Conservation (phyloP, 1,140 invertebrate genomes). For the Pentalonia nigronervosa region DNA sequence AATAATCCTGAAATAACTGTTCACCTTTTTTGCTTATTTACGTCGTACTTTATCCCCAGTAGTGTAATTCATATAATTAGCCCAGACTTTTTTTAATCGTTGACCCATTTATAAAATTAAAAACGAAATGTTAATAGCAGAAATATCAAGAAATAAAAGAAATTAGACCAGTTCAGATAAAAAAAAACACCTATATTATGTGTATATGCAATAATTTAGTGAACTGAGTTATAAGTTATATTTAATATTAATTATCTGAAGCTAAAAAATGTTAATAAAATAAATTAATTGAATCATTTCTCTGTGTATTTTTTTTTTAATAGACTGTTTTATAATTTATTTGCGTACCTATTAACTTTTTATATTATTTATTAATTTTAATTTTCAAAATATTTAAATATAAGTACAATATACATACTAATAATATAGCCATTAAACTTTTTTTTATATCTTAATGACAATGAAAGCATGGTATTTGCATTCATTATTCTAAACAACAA, state of each 20-base stretch:
- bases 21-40: not conserved
- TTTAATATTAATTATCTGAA: constrained; percentile 26
- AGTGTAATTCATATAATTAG: constrained; percentile 11
- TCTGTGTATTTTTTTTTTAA: not conserved
- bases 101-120: constrained; percentile 35
- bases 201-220: constrained; percentile 2
- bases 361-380: not conserved
- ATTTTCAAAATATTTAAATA: not conserved
- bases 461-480: no score
- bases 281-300: constrained; percentile 4
- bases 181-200: no score
- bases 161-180: not conserved
- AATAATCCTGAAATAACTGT: not conserved
- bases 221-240: not conserved
- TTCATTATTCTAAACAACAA: no score
- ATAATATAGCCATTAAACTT: no score
- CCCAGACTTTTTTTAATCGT: not conserved
- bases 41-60: not conserved
- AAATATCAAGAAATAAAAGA: constrained; percentile 7
- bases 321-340: no score
- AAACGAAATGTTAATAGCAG: constrained; percentile 1
- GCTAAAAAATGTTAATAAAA: constrained; percentile 22
- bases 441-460: no score
- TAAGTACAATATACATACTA: no score
- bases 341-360: not conserved